Percentiles rank a stretch among this genome's conserved stretches.
These are phyloP conservation scores for Diceros bicornis DNA, from an alignment of 2,797 vertebrate genomes.

Conservation along the genomic window DNA sequence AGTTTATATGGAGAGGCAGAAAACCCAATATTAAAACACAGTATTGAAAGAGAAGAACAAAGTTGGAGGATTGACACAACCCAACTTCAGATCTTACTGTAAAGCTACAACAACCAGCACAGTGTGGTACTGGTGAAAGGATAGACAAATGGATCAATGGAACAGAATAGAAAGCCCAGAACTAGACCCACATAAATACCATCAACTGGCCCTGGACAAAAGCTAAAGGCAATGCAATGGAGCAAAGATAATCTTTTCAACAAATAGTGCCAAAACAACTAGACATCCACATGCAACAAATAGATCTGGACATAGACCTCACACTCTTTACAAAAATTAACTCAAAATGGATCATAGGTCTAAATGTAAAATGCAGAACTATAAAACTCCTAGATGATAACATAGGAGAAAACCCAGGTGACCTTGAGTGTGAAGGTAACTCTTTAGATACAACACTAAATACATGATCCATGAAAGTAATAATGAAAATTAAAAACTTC, in stretches of 20 bases:
- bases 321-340: neutral
- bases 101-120: neutral
- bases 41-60: neutral
- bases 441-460: neutral
- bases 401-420: neutral
- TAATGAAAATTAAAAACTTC: neutral
- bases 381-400: neutral
- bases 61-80: neutral
- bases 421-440: neutral
- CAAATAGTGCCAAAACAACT: neutral
- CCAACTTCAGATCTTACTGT: neutral
- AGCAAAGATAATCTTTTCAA: neutral
- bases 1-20: neutral
- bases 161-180: neutral
- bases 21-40: neutral
- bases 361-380: neutral
- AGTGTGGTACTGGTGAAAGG: neutral
- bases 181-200: neutral
- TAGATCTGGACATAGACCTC: neutral
- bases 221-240: neutral
- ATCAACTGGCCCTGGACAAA: neutral
- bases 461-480: neutral
- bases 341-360: neutral
- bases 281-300: neutral
- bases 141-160: neutral